phyloP scores from a whole-genome alignment of 2,113 vertebrate species.

The Phylloscopus trochiloides region DNA sequence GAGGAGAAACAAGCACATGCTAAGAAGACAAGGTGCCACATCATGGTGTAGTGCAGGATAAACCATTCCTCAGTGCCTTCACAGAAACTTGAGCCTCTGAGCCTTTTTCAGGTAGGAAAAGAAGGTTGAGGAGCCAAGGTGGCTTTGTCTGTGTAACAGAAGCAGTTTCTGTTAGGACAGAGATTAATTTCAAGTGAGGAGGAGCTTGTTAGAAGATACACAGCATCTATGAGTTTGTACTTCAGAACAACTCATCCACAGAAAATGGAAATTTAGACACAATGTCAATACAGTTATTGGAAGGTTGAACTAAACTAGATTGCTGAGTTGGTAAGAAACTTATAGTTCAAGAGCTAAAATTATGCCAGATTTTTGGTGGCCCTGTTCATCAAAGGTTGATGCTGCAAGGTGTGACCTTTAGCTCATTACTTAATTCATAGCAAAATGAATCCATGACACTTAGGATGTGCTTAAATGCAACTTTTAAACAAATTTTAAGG shows the following conservation, averaged over 20 bases:
- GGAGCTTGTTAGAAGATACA: not conserved
- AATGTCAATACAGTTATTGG: not conserved
- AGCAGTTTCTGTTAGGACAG: not conserved
- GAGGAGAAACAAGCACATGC: not conserved
- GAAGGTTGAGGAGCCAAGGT: not conserved
- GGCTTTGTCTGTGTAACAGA: not conserved
- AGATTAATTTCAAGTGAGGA: not conserved
- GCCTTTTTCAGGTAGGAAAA: not conserved
- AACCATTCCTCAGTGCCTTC: not conserved
- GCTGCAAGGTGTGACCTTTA: not conserved
- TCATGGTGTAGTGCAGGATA: not conserved
- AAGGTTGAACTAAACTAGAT: not conserved
- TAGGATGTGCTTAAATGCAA: not conserved
- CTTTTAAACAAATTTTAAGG: not conserved
- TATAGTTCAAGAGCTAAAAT: not conserved
- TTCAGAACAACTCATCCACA: not conserved
- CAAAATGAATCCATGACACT: not conserved
- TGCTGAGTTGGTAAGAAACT: not conserved
- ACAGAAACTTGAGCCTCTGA: not conserved
- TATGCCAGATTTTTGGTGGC: not conserved
- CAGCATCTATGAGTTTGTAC: not conserved
- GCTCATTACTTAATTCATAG: not conserved
- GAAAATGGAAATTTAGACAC: not conserved
- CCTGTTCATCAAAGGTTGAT: not conserved
- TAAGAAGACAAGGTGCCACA: not conserved